phyloP scores from a whole-genome alignment of 1,140 invertebrate species.

The Littorina saxatilis region DNA sequence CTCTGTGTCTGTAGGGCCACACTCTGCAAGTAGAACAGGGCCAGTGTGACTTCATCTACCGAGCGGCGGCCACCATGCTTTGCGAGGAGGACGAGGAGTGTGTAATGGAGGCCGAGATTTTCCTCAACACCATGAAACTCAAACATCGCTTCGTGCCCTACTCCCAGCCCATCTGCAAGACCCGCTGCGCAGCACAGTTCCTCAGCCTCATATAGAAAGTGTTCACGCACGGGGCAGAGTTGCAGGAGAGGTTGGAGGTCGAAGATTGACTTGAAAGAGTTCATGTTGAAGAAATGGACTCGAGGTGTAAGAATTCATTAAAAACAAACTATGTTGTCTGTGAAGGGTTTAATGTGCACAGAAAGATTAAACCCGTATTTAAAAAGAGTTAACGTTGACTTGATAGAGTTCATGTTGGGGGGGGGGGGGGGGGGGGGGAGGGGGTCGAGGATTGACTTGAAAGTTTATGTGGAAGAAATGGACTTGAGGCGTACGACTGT shows the following conservation, averaged over 20 bases:
- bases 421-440: not conserved
- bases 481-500: too few relatives aligned
- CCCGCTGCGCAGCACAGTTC: conserved; percentile 36
- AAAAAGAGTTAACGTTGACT: too few relatives aligned
- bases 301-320: too few relatives aligned
- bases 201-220: conserved; percentile 33
- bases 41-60: conserved; percentile 57
- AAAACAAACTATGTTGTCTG: too few relatives aligned
- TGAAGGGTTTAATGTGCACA: too few relatives aligned
- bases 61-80: conserved; percentile 48
- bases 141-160: conserved; percentile 51
- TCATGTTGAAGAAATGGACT: not conserved
- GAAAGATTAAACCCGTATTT: too few relatives aligned
- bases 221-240: not conserved
- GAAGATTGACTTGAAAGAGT: conserved; percentile 20
- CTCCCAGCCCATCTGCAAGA: conserved; percentile 34
- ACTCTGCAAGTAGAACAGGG: conserved; percentile 44
- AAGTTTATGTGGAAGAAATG: not conserved
- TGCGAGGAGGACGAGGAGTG: conserved; percentile 53
- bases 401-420: too few relatives aligned
- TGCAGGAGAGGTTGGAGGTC: not conserved
- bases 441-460: conserved; percentile 4
- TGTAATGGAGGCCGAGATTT: conserved; percentile 54
- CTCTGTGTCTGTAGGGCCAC: conserved; percentile 41
- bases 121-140: conserved; percentile 59